Base-by-base conservation (phyloP, 2,797 vertebrate genomes). In the Pagetopsis macropterus region DNA sequence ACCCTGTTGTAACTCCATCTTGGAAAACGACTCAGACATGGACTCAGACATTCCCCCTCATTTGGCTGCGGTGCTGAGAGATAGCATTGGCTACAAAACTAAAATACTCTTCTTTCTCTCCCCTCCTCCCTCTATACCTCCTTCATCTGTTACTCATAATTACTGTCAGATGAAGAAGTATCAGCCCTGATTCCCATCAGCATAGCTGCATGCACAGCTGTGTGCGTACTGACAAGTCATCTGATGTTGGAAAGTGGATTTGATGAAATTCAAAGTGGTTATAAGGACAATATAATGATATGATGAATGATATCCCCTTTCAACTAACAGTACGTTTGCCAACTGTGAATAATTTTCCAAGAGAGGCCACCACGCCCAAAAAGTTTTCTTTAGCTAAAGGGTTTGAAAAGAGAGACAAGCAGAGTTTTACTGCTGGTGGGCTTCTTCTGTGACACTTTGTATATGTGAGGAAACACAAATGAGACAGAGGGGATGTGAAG, bases 21-120 rank as follows among this genome's bases (percentile, higher is more conserved):
- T 85, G 78, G 73, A 85, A 56, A 66, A 71, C 5, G 8, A 65
- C 67, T 75, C 72, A 78, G 69, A 84, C 72, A 67, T 9, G 71
- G 71, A 78, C 76, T 88, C 70, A 85, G 76, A 87, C 82, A 76
- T 54, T 75, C 70, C 54, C 50, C 60, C 15, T 78, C 56, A 78
- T 79, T 76, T 82, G 76, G 75, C 76, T 78, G 60, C 70, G 68
- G 58, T 51, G 59, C 64, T 77, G 66, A 81, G 58, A 31, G 62
- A 87, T 61, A 87, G 51, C 70, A 57, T 21, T 83, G 84, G 77
- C 72, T 82, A 72, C 58, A 74, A 80, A 79, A 86, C 75, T 76
- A 81, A 81, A 84, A 79, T 84, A 78, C 46, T 0, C 16, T 76
- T 17, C 51, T 66, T 21, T 78, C 45, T 75, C 55, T 79, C 43